Base-by-base conservation (phyloP, 2,797 vertebrate species). In the Champsocephalus esox region DNA sequence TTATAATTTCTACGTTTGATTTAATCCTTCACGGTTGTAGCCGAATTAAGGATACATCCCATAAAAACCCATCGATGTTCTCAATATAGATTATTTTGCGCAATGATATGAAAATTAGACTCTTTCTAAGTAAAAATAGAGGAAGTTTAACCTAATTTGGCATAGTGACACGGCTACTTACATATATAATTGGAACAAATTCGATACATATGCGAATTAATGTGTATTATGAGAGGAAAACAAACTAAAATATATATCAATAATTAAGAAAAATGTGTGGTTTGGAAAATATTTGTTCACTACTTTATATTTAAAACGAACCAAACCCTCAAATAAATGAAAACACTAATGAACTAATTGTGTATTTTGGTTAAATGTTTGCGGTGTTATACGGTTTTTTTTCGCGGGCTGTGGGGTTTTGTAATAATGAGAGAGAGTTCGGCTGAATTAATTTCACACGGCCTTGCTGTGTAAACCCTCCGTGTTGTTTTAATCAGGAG, bases 401-500 rank as follows among this genome's bases (percentile, higher is more conserved):
- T 4, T 48, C 4, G 24, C 12, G 64, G n/a, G 16, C 16, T 59
- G 52, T 6, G 46, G 28, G 66, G 51, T 5, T 45, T 34, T 60
- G 75, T 69, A 70, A 74, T 87, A 82, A 89, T 68, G 86, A 87
- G 79, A 63, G 38, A 82, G 55, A 86, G 81, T 24, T 83, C 70
- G 80, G 80, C 83, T 86, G 80, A 66, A 85, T 90, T 82, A 83
- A 83, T 91, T 89, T 88, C 85, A 84, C 73, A 81, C 80, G 68
- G 68, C 69, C 80, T 62, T 13, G 80, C 67, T 88, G 77, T 87
- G 78, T 89, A 87, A 92, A 91, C 77, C 75, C 66, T 85, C 44
- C 73, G 70, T 91, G 79, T 93, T 88, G 87, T 77, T 91, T 65
- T 93, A 95, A 94, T 94, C 89, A 92, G 81, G 73, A 90, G 92